phyloP scores from a whole-genome alignment of 2,888 invertebrate species.

The Graphium colonna region DNA sequence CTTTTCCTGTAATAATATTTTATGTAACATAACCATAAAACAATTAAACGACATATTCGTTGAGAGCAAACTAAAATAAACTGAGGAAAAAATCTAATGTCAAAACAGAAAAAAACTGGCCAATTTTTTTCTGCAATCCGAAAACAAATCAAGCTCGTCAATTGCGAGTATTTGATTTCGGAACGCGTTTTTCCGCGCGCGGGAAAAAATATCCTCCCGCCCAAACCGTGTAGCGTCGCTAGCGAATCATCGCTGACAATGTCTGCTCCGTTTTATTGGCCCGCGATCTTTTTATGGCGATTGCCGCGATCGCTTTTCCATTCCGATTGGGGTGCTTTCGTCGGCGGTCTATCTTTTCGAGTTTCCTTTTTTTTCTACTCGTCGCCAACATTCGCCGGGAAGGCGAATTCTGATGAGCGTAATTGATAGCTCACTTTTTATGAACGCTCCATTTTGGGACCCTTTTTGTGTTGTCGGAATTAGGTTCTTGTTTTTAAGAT shows the following conservation, averaged over 20 bases:
- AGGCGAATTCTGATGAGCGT: conserved; percentile 18
- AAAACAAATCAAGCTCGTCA: conserved; percentile 64
- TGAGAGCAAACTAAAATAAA: too few relatives aligned
- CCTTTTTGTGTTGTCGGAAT: background rate
- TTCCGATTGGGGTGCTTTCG: conserved; percentile 62
- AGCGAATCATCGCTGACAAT: conserved; percentile 67
- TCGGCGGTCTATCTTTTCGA: conserved; percentile 39
- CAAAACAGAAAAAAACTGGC: too few relatives aligned
- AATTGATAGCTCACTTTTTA: conserved; percentile 11
- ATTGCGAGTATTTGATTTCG: conserved; percentile 40
- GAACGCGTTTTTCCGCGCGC: conserved; percentile 55
- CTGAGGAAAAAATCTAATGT: too few relatives aligned
- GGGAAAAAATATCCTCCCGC: conserved; percentile 71
- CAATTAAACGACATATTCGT: too few relatives aligned
- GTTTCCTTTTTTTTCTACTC: conserved; percentile 16
- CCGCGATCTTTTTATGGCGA: conserved; percentile 74
- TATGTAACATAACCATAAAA: too few relatives aligned
- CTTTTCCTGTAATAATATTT: too few relatives aligned
- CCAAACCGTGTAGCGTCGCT: conserved; percentile 64
- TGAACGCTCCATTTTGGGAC: background rate
- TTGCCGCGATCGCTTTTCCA: conserved; percentile 67
- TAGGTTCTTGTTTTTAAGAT: too few relatives aligned
- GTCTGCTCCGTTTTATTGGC: conserved; percentile 69
- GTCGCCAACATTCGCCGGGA: conserved; percentile 10
- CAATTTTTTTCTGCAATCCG: conserved; percentile 22